phyloP scores from a whole-genome alignment of 2,113 vertebrate species.

The Aphyosemion australe region DNA sequence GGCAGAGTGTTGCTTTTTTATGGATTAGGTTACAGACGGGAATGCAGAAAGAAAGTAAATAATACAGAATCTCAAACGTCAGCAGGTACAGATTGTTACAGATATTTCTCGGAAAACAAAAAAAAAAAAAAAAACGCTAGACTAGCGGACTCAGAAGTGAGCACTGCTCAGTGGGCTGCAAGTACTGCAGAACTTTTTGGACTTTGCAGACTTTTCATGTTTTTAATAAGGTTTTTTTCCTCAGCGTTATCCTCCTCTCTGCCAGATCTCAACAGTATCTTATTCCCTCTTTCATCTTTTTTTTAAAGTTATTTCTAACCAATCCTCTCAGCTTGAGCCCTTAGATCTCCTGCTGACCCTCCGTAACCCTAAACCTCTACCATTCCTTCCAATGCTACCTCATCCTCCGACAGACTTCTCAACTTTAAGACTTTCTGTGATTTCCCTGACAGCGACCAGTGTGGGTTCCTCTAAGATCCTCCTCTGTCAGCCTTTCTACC shows the following conservation, averaged over 20 bases:
- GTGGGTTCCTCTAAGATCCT: conserved; percentile 25
- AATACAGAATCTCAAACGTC: not conserved
- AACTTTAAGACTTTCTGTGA: conserved; percentile 29
- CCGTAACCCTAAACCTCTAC: conserved; percentile 3
- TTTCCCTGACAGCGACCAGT: conserved; percentile 33
- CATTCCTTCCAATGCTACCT: conserved; percentile 1
- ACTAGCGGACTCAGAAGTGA: too few relatives aligned
- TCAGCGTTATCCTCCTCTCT: not conserved
- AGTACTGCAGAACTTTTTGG: too few relatives aligned
- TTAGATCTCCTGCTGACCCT: conserved; percentile 1
- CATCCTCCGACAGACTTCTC: conserved; percentile 13
- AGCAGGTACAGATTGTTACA: not conserved
- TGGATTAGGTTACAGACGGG: conserved; percentile 14
- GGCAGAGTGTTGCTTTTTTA: conserved; percentile 1
- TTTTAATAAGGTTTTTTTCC: not conserved
- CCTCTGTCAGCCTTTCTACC: conserved; percentile 63
- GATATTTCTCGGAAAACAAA: not conserved
- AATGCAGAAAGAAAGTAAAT: conserved; percentile 19
- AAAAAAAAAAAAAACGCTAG: not conserved
- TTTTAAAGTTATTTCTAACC: conserved; percentile 1
- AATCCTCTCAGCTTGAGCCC: not conserved
- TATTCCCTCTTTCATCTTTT: not conserved
- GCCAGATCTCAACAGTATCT: not conserved
- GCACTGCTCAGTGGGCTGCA: too few relatives aligned
- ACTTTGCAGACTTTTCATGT: not conserved